A percentile compares a stretch with the other conserved stretches of the same genome.
phyloP scores from a whole-genome alignment of 2,888 invertebrate genomes.

The Xestobium rufovillosum region DNA sequence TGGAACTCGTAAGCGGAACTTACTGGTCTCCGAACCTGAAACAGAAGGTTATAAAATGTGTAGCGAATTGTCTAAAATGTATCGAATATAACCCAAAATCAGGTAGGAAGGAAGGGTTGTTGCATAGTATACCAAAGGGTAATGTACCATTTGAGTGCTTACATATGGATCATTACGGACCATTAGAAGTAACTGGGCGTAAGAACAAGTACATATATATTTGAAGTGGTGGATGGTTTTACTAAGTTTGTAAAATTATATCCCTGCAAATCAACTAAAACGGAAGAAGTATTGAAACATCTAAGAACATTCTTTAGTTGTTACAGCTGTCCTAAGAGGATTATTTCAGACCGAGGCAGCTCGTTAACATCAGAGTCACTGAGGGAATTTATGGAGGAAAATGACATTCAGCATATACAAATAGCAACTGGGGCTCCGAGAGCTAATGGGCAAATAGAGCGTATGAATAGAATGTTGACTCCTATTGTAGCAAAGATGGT shows the following conservation, averaged over 20 bases:
- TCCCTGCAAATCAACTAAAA: too few relatives aligned
- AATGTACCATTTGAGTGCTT: conserved; percentile 24
- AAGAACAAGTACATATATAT: conserved; percentile 19
- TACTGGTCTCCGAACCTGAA: conserved; percentile 32
- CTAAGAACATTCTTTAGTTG: conserved; percentile 21
- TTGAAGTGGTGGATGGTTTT: too few relatives aligned
- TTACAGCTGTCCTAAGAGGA: conserved; percentile 21
- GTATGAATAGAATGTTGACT: conserved; percentile 19
- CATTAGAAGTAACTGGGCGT: conserved; percentile 17
- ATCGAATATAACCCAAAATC: too few relatives aligned
- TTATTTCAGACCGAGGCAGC: conserved; percentile 24
- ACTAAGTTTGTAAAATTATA: too few relatives aligned
- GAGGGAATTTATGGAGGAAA: conserved; percentile 15
- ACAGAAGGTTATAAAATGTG: conserved; percentile 26
- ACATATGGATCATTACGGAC: conserved; percentile 30
- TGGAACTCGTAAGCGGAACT: conserved; percentile 21
- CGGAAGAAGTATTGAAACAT: conserved; percentile 19
- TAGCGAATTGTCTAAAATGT: conserved; percentile 23
- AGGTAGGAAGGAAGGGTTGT: conserved; percentile 25
- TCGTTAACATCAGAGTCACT: conserved; percentile 22
- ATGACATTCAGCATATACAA: conserved; percentile 18
- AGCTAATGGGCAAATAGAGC: conserved; percentile 26
- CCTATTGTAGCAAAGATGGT: conserved; percentile 22
- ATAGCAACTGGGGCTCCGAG: conserved; percentile 23
- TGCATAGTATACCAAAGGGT: conserved; percentile 27